Evolutionary conservation across 2,888 invertebrate species (phyloP).

Genomic region (Machimus rusticus): DNA sequence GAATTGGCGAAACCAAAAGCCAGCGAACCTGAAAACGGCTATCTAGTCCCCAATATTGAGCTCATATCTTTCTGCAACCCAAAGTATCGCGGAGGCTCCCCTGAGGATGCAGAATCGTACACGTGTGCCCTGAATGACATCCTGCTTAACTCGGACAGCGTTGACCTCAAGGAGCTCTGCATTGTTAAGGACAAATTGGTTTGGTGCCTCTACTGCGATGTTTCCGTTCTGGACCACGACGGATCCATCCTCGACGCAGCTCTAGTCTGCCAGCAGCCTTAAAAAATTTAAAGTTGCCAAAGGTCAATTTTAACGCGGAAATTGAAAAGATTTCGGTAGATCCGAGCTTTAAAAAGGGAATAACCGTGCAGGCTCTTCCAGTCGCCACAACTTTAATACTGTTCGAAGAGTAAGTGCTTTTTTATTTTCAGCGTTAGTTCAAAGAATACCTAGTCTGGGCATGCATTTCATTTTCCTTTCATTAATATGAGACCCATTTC

Average conservation of each 20-base stretch:
- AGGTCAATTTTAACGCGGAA: conserved; percentile 73
- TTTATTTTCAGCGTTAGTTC: neutral
- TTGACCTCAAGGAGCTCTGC: conserved; percentile 75
- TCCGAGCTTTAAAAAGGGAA: conserved; percentile 64
- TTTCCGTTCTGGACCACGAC: conserved; percentile 84
- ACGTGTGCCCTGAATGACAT: conserved; percentile 76
- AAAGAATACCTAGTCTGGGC: too few species aligned
- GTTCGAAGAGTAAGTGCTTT: conserved; percentile 70
- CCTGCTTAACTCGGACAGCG: conserved; percentile 71
- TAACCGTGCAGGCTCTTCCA: conserved; percentile 70
- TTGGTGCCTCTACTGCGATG: conserved; percentile 86
- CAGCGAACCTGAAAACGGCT: conserved; percentile 75
- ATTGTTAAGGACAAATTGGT: conserved; percentile 75
- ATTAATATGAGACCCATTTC: too few species aligned
- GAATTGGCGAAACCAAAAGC: conserved; percentile 79
- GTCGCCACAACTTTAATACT: conserved; percentile 78
- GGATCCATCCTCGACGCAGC: conserved; percentile 85
- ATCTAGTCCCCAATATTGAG: conserved; percentile 82
- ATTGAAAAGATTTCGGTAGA: conserved; percentile 73
- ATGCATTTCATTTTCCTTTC: too few species aligned
- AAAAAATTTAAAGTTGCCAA: conserved; percentile 76
- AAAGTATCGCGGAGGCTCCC: conserved; percentile 71
- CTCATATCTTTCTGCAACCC: conserved; percentile 80
- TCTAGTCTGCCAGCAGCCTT: conserved; percentile 79
- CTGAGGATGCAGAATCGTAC: conserved; percentile 80